Conservation (phyloP, 2,888 invertebrate genomes). For the Cremastobaeus sp. region DNA sequence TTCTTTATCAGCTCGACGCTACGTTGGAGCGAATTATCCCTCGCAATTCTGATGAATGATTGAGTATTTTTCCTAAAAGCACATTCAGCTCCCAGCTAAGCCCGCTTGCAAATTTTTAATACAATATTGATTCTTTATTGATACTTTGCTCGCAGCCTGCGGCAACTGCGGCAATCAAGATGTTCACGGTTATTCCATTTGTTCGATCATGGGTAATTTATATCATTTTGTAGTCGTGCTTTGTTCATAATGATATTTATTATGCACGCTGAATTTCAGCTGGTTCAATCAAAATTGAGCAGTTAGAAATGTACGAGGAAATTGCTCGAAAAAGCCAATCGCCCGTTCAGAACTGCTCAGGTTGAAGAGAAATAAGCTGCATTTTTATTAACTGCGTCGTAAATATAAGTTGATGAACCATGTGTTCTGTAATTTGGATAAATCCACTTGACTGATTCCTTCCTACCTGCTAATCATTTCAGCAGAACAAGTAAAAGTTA, state of each 20-base stretch:
- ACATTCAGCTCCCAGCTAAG: background rate
- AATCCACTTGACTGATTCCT: slow-evolving; percentile 44
- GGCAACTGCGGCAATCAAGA: slow-evolving; percentile 10
- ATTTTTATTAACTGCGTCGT: slow-evolving; percentile 23
- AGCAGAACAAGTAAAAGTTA: too few species aligned
- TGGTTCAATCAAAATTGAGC: too few species aligned
- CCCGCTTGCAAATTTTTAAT: background rate
- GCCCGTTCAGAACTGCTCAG: slow-evolving; percentile 11
- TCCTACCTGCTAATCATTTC: too few species aligned
- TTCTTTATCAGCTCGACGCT: background rate
- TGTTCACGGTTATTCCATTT: slow-evolving; percentile 2
- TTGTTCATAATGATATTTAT: slow-evolving; percentile 24
- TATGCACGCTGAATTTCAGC: too few species aligned
- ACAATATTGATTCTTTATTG: slow-evolving; percentile 11
- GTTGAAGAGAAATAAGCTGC: slow-evolving; percentile 31
- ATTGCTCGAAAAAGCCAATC: slow-evolving; percentile 16
- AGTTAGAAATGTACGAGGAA: slow-evolving; percentile 20
- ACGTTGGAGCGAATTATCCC: too few species aligned
- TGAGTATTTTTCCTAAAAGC: slow-evolving; percentile 1
- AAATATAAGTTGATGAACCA: slow-evolving; percentile 39
- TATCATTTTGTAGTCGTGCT: too few species aligned
- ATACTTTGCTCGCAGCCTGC: background rate
- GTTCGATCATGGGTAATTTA: slow-evolving; percentile 18
- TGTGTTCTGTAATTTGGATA: slow-evolving; percentile 32
- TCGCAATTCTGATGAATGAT: background rate